These are phyloP conservation scores for Drosophila buzzatii DNA, from an alignment of 2,888 invertebrate species.

Conservation along the genomic window DNA sequence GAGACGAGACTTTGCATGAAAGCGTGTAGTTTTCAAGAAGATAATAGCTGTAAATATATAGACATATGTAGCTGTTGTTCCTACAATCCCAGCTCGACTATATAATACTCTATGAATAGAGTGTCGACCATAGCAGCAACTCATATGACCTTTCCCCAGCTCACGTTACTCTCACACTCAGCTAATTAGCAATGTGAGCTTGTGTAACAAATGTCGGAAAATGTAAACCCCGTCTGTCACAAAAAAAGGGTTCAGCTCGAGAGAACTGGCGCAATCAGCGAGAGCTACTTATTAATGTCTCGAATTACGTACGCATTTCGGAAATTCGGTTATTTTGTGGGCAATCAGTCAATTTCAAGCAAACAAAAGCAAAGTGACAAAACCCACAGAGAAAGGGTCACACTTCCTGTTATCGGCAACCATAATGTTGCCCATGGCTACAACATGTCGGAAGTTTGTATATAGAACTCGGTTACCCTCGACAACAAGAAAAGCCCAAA, in stretches of 20 bases:
- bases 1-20: constrained; percentile 11
- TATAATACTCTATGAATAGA: not conserved
- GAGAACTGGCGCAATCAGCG: constrained; percentile 14
- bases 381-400: constrained; percentile 57
- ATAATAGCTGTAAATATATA: not conserved
- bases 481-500: constrained; percentile 31
- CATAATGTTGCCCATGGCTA: constrained; percentile 29
- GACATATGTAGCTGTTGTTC: not conserved
- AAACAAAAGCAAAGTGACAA: constrained; percentile 59
- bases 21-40: not conserved
- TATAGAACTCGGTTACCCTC: constrained; percentile 58
- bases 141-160: not conserved
- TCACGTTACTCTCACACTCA: constrained; percentile 16
- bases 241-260: constrained; percentile 47
- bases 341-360: constrained; percentile 82
- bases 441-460: constrained; percentile 60
- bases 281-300: constrained; percentile 70
- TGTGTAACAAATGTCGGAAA: constrained; percentile 67
- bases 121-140: not conserved
- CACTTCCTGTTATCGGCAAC: constrained; percentile 14
- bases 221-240: constrained; percentile 54
- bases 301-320: constrained; percentile 72
- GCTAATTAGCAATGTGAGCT: constrained; percentile 61
- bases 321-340: constrained; percentile 77
- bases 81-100: not conserved